These are phyloP conservation scores for Bombus impatiens DNA, from an alignment of 1,140 invertebrate species.

Conservation along the genomic window DNA sequence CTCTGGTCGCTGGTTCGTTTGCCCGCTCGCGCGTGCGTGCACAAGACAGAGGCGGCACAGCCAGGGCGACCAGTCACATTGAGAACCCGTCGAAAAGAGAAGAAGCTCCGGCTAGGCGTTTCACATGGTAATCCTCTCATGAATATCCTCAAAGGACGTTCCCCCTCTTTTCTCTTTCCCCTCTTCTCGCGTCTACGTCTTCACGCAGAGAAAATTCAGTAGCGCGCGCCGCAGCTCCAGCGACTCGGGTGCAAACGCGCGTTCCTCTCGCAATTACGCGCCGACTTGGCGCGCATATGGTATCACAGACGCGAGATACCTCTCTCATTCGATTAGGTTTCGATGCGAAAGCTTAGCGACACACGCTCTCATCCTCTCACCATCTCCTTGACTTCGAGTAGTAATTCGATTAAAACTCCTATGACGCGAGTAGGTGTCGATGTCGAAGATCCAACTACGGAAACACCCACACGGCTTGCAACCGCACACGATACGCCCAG, in stretches of 20 bases:
- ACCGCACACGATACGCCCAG: background rate
- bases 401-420: constrained; percentile 70
- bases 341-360: constrained; percentile 65
- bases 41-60: background rate
- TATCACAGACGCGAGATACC: constrained; percentile 45
- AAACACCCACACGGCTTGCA: background rate
- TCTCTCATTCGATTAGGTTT: constrained; percentile 66
- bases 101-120: constrained; percentile 65
- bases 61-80: background rate
- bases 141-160: constrained; percentile 70
- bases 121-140: constrained; percentile 73
- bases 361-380: constrained; percentile 26
- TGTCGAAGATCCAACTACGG: constrained; percentile 24
- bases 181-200: background rate
- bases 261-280: constrained; percentile 58
- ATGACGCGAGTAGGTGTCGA: constrained; percentile 62
- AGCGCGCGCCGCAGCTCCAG: background rate
- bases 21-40: background rate
- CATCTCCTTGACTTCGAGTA: background rate
- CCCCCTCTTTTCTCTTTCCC: background rate
- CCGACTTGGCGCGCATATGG: constrained; percentile 31
- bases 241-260: constrained; percentile 38
- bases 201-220: constrained; percentile 17
- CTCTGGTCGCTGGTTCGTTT: background rate
- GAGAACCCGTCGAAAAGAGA: constrained; percentile 56